phyloP scores from a whole-genome alignment of 2,113 vertebrate species.

The Charadrius vociferus region DNA sequence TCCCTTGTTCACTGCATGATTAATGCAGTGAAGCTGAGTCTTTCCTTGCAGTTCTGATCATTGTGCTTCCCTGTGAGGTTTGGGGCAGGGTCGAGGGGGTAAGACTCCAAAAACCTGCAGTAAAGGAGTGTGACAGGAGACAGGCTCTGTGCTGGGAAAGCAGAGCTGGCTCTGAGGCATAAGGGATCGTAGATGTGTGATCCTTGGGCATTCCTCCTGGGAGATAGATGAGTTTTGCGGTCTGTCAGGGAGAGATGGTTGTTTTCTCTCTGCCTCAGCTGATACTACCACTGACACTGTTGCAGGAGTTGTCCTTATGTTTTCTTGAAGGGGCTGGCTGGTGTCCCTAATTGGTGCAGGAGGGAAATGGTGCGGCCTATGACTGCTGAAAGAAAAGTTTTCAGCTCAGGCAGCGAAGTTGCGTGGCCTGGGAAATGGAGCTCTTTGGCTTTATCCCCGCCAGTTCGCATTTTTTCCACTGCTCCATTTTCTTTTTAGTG shows the following conservation, averaged over 20 bases:
- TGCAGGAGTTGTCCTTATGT: not conserved
- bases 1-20: not conserved
- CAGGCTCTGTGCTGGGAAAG: not conserved
- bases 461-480: not conserved
- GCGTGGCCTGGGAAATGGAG: not conserved
- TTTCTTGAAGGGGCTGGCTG: not conserved
- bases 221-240: not conserved
- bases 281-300: not conserved
- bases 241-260: not conserved
- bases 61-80: not conserved
- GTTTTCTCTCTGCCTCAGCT: not conserved
- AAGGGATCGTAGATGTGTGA: fast-evolving
- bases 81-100: not conserved
- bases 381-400: not conserved
- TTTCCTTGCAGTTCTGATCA: not conserved
- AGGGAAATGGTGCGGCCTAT: not conserved
- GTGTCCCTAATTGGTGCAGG: not conserved
- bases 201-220: not conserved
- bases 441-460: not conserved
- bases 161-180: not conserved
- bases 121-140: not conserved
- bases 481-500: not conserved
- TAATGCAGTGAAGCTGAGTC: not conserved
- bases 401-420: not conserved
- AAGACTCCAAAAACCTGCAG: not conserved